Evolutionary conservation across 2,113 vertebrate species (phyloP), one percentile per base, ranked within the genome.

Genomic region (Amia ocellicauda): DNA sequence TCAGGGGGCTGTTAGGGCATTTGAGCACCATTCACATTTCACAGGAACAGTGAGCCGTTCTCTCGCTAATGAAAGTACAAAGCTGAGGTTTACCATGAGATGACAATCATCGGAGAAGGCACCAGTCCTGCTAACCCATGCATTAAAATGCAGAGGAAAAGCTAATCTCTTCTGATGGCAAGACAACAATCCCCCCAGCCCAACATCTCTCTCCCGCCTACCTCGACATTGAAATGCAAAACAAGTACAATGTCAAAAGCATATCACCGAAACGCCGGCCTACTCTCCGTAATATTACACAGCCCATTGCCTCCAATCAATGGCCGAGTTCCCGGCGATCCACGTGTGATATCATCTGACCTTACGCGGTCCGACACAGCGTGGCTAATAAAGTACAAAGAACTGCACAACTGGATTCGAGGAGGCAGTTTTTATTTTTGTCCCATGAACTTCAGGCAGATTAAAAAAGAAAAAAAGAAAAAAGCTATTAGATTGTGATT

Each of bases 361-460:
- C 67, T 62, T 16, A 47, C 26, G 67, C 71, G 69, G 74, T 71
- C 72, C 77, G 68, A 77, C 68, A 76, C 47, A 70, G 73, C 66
- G 62, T 4, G 65, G 76, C 68, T 82, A 82, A 83, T 75, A 82
- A n/a, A 86, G 74, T 76, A 50, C 81, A 78, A 75, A 76, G 75
- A 81, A 87, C 74, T 79, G 64, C 82, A 70, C 77, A 82, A 64
- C 41, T 56, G 72, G 85, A 84, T 80, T 85, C 40, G 36, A 82
- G 81, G 74, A 74, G 69, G 69, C 69, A 26, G 75, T 78, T 90
- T 75, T 91, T 89, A 82, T 82, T 79, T 91, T 74, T 82, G 73
- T 89, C 84, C 77, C 72, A 78, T 78, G 80, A 73, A 75, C 77
- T 84, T 85, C 79, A 80, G 81, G 85, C 84, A 89, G 87, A 92